Evolutionary conservation across 2,797 vertebrate genomes (phyloP), one percentile per base, ranked within the genome.

Genomic region (Lutjanus campechanus): DNA sequence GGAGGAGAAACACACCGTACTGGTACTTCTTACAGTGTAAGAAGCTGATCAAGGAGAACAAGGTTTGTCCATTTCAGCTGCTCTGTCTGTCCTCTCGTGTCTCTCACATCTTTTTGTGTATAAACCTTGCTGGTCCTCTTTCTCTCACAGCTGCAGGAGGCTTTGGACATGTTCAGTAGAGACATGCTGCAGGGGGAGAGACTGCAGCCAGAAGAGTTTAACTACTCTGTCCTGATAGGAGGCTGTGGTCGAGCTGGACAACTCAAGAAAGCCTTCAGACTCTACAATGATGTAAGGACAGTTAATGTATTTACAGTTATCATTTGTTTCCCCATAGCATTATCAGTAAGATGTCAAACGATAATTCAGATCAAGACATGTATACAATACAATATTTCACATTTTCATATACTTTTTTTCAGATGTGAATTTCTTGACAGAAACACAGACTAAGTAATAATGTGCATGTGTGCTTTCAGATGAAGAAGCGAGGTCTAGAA

Each of bases 21-120:
- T 99, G 98, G 98, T 99, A 98, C 89, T 97, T 98, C 84, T 73
- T 98, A 22, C 95, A 88, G 73, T 98, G 98, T 91, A 99, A 97
- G 87, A 96, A 86, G 9, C 96, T 98, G 68, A 96, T 99, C 65
- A 97, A 92, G 81, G 88, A 94, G 2, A 94, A 96, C 40, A 97
- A 97, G 96, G 98, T 99, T 20, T 66, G 85, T 65, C 50, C 6
- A 0, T 9, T 10, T 36, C 11, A 16, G 10, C 11, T 11, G 7
- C 0, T 11, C 0, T 9, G 16, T 55, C 1, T 11, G 4, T 25
- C 10, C 22, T 17, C 20, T 9, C 17, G n/a, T 1, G 7, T 11
- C 3, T 7, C 11, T 11, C 1, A 7, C 12, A 5, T 40, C 16
- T 1, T 12, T 6, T 1, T 67, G n/a, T 17, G 46, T 47, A 1